Base-by-base conservation (phyloP, 2,888 invertebrate species). In the Andricus curvator region DNA sequence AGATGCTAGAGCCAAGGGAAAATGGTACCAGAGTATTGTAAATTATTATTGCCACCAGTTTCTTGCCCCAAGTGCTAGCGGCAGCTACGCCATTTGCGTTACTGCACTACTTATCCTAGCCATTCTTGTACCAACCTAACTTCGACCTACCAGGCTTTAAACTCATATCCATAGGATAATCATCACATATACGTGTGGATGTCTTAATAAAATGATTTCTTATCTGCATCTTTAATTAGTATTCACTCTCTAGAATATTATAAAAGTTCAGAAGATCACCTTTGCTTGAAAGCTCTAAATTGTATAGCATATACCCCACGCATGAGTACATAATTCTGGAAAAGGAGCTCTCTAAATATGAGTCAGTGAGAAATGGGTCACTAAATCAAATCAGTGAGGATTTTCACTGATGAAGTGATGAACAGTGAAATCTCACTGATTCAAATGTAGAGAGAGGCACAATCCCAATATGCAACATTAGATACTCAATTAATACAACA, bases 21-120 rank as follows among this genome's bases (percentile, higher is more conserved):
- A 29, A 68, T 68, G 22, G 48, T 44, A 74, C 56, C 33, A 51
- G 74, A 56, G 33, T 74, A 56, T 74, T 74, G 74, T 74, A 74
- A 74, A 74, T 74, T 74, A 56, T 56, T 51, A 74, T 51, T 74
- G 51, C 74, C 74, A 33, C 51, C 13, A 74, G 74, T 74, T 74
- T 74, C 70, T 51, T 25, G 51, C 51, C 56, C 33, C 33, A 74
- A 51, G 33, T 33, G 33, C 74, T 51, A 70, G 29, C 20, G 48
- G 44, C 29, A 70, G 48, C 48, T 11, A 56, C 51, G 74, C 74
- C 33, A 74, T 51, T 74, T 51, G 74, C 74, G 51, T 74, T 56
- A 56, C 74, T 74, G 51, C 33, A 33, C 74, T 56, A 74, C 56
- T 74, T 74, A 74, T 74, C 51, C 33, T 51, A 20, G 51, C 33